A percentile compares a stretch with the other conserved stretches of the same genome.
Conservation (phyloP, 1,140 invertebrate species). For the Galleria mellonella region DNA sequence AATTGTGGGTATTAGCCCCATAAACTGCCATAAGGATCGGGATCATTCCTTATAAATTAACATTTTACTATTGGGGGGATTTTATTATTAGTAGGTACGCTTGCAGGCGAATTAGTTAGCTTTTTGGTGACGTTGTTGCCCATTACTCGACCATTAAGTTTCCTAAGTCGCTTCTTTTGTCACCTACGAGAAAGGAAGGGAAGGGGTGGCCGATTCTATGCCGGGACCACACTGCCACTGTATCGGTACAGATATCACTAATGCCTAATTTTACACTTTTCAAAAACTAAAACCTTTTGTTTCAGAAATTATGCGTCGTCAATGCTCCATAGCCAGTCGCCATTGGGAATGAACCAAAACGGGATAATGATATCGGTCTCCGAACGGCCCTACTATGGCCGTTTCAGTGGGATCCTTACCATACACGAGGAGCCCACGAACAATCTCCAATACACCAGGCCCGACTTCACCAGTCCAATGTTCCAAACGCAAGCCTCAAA, state of each 20-base stretch:
- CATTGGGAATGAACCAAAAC: constrained; percentile 9
- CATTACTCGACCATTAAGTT: too few relatives aligned
- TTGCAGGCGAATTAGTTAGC: not conserved
- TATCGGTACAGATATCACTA: too few relatives aligned
- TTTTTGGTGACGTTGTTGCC: not conserved
- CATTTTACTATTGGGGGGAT: too few relatives aligned
- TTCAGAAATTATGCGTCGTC: constrained; percentile 6
- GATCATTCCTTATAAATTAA: too few relatives aligned
- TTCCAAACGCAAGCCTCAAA: not conserved
- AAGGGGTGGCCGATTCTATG: too few relatives aligned
- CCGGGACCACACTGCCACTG: too few relatives aligned
- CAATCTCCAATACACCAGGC: not conserved
- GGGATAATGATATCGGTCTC: constrained; percentile 8
- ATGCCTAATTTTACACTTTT: too few relatives aligned
- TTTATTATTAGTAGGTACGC: too few relatives aligned
- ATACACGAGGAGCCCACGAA: not conserved
- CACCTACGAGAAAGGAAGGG: too few relatives aligned
- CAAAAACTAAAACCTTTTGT: not conserved
- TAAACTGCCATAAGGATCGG: too few relatives aligned
- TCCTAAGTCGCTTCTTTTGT: too few relatives aligned
- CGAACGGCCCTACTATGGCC: constrained; percentile 6
- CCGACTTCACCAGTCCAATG: not conserved
- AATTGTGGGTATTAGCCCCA: too few relatives aligned
- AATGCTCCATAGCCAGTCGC: constrained; percentile 3
- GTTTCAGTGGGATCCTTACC: not conserved